phyloP scores from a whole-genome alignment of 2,797 vertebrate species.

The Pogoniulus pusillus region DNA sequence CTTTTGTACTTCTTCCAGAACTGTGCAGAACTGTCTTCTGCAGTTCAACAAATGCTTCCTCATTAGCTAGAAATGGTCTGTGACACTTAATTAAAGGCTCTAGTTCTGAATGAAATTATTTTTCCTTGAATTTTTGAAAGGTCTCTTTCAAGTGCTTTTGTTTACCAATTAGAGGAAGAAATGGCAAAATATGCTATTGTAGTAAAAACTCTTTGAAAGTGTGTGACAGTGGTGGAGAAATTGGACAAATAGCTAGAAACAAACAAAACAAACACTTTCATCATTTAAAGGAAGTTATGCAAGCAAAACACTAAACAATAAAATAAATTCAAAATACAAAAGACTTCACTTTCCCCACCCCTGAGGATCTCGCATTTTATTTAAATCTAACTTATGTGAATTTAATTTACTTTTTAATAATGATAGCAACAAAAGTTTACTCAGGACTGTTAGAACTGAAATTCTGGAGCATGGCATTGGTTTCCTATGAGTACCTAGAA shows the following conservation, averaged over 20 bases:
- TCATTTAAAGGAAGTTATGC: background rate
- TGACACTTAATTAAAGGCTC: background rate
- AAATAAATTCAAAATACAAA: background rate
- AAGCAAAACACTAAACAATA: background rate
- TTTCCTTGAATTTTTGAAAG: background rate
- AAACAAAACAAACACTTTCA: background rate
- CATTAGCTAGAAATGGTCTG: background rate
- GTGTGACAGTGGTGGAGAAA: background rate
- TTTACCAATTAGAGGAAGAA: background rate
- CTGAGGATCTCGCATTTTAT: fast-evolving
- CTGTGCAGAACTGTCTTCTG: background rate
- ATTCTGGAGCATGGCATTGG: fast-evolving
- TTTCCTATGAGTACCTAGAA: background rate
- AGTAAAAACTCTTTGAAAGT: background rate
- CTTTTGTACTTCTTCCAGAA: background rate
- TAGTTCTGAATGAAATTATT: background rate
- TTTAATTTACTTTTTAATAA: background rate
- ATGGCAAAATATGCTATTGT: background rate
- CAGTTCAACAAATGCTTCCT: background rate
- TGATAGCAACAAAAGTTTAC: background rate
- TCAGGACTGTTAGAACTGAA: background rate
- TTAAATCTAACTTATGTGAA: no score
- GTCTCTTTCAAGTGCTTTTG: background rate
- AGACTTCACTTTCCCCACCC: fast-evolving
- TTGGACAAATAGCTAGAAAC: background rate